These are phyloP conservation scores for Spodoptera picta DNA, from an alignment of 2,888 invertebrate genomes.

Conservation along the genomic window DNA sequence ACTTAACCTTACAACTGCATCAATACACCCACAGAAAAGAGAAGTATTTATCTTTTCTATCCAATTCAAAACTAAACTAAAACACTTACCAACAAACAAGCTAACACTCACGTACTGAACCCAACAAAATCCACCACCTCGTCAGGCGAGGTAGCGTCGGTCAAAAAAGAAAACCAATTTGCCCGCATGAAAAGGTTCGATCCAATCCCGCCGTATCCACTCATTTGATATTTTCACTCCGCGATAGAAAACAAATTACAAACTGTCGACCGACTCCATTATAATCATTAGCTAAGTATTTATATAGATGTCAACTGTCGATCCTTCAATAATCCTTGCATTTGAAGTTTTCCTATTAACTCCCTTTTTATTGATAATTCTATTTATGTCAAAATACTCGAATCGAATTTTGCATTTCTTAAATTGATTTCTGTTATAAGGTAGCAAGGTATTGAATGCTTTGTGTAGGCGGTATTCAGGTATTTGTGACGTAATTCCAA, in stretches of 20 bases:
- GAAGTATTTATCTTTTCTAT: too few relatives aligned
- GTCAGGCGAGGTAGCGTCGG: conserved; percentile 77
- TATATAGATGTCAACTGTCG: conserved; percentile 86
- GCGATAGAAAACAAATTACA: conserved; percentile 86
- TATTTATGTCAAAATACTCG: conserved; percentile 48
- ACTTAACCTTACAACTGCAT: too few relatives aligned
- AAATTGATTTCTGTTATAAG: conserved; percentile 58
- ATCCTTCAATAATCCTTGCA: conserved; percentile 77
- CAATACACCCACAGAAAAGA: too few relatives aligned
- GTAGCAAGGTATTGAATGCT: conserved; percentile 33
- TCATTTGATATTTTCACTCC: conserved; percentile 87
- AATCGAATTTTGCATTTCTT: conserved; percentile 71
- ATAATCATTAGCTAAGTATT: conserved; percentile 66
- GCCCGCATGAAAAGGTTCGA: conserved; percentile 87
- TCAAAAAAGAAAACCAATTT: conserved; percentile 89
- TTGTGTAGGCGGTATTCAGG: conserved; percentile 16
- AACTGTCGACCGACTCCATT: conserved; percentile 78
- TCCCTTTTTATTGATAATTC: conserved; percentile 63
- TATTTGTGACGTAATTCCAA: conserved; percentile 7
- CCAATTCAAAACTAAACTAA: background rate
- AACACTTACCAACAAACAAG: conserved; percentile 4
- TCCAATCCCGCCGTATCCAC: conserved; percentile 85
- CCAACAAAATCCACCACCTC: conserved; percentile 77
- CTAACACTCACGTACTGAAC: conserved; percentile 51
- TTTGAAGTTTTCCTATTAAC: conserved; percentile 84